These are phyloP conservation scores for Limnephilus auricula DNA, from an alignment of 2,888 invertebrate species.

Conservation along the genomic window DNA sequence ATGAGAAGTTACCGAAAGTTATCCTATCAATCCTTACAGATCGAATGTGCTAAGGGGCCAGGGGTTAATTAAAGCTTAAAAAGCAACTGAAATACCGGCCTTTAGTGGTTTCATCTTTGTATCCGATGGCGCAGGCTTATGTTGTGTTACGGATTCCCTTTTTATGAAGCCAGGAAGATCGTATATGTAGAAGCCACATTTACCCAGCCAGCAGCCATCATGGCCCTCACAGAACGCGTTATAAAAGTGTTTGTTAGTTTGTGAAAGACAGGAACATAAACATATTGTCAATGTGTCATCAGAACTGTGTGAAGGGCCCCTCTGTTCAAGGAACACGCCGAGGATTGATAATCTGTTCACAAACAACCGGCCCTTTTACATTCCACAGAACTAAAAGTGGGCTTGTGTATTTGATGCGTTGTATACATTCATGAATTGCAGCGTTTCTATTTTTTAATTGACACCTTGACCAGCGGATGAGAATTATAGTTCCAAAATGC, in stretches of 20 bases:
- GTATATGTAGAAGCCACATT: neutral
- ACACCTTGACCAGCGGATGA: too few relatives aligned
- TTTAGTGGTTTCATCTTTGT: too few relatives aligned
- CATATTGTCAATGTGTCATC: slow-evolving; percentile 24
- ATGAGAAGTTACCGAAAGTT: too few relatives aligned
- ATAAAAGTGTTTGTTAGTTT: slow-evolving; percentile 2
- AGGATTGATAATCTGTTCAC: neutral
- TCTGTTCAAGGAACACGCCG: neutral
- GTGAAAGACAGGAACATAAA: neutral
- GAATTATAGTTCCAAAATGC: too few relatives aligned
- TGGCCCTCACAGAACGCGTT: neutral
- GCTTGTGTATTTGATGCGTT: neutral
- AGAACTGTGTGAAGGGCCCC: neutral
- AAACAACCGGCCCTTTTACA: neutral
- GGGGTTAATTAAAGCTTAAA: too few relatives aligned
- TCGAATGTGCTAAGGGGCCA: too few relatives aligned
- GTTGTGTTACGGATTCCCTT: neutral
- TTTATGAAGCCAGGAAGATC: neutral
- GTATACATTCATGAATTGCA: neutral
- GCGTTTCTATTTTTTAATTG: neutral
- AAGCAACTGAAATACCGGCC: too few relatives aligned
- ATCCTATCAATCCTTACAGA: too few relatives aligned
- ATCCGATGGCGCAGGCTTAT: too few relatives aligned
- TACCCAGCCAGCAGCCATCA: neutral
- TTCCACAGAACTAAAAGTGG: neutral